Conservation (phyloP, 2,113 vertebrate species). For the Vanacampus margaritifer region DNA sequence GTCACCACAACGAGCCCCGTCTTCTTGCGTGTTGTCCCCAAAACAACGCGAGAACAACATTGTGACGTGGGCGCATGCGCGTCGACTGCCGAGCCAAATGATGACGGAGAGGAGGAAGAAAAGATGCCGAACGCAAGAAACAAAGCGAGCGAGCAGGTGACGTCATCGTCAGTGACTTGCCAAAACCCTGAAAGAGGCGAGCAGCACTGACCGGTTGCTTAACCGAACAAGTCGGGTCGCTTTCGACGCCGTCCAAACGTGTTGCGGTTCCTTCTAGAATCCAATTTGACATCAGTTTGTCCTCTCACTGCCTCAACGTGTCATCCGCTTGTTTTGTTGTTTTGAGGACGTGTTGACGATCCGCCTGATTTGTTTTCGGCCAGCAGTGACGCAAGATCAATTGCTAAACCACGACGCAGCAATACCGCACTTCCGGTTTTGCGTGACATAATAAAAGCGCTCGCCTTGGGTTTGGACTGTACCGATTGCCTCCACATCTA, state of each 20-base stretch:
- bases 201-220: background rate
- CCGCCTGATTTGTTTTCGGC: slow-evolving; percentile 38
- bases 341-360: slow-evolving; percentile 16
- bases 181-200: background rate
- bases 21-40: background rate
- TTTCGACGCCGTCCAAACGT: background rate
- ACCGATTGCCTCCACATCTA: background rate
- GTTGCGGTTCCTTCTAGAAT: background rate
- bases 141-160: too few relatives aligned
- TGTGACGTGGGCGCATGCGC: background rate
- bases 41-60: background rate
- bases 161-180: background rate
- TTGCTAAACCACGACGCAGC: background rate
- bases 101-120: background rate
- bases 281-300: background rate
- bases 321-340: slow-evolving; percentile 12
- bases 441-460: slow-evolving; percentile 27
- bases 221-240: background rate
- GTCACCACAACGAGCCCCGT: background rate
- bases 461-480: background rate
- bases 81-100: too few relatives aligned
- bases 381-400: slow-evolving; percentile 58
- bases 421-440: slow-evolving; percentile 6
- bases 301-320: background rate
- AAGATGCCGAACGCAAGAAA: too few relatives aligned